phyloP scores from a whole-genome alignment of 2,797 vertebrate genomes.

The Psittacula echo region DNA sequence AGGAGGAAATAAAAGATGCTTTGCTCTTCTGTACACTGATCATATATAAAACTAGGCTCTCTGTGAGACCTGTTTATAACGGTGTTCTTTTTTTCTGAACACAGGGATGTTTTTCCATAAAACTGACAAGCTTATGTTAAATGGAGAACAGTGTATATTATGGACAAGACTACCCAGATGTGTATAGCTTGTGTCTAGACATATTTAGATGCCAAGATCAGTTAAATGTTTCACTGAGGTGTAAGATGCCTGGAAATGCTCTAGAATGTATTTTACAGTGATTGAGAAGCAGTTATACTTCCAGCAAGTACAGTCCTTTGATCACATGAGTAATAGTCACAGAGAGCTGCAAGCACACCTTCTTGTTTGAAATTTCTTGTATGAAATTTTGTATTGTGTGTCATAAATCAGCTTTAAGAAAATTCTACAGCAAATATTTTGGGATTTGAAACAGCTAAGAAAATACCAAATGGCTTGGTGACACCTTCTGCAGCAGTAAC shows the following conservation, averaged over 20 bases:
- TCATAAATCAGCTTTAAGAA: background rate
- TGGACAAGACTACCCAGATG: background rate
- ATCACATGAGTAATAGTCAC: background rate
- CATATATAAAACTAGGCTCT: background rate
- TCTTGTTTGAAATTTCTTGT: background rate
- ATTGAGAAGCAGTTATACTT: background rate
- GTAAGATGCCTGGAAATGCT: background rate
- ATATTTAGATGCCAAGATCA: background rate
- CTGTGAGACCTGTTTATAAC: background rate
- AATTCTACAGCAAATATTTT: constrained; percentile 15
- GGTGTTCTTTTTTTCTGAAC: background rate
- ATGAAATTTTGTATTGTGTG: background rate
- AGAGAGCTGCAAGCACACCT: background rate
- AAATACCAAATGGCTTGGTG: background rate
- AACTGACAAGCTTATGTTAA: background rate
- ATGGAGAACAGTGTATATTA: background rate
- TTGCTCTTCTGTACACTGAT: background rate
- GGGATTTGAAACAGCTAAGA: background rate
- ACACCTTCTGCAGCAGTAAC: background rate
- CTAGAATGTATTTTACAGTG: background rate
- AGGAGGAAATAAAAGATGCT: background rate
- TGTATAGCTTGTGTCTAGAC: background rate
- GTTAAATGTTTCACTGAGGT: background rate
- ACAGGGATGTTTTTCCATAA: background rate
- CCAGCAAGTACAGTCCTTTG: background rate